Base-by-base conservation (phyloP, 2,113 vertebrate species). In the Panthera tigris region DNA sequence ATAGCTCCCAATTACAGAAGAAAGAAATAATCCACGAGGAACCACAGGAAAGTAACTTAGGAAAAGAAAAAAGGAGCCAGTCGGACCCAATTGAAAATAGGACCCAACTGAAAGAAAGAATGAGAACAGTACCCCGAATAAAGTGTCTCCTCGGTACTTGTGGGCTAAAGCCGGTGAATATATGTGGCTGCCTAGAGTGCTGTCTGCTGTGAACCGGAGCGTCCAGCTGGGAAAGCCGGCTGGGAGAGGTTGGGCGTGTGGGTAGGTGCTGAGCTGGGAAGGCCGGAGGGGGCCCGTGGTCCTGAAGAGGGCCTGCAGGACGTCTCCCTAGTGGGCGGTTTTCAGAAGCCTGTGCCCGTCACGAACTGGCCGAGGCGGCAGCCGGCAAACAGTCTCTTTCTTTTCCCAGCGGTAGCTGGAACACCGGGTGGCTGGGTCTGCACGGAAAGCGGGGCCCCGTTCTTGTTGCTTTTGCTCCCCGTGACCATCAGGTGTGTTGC, bases 151-250 rank as follows among this genome's bases (percentile, higher is more conserved):
- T 4, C 13, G 14, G 39, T 7, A 4, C 36, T 78, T 25, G 39
- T 14, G 50, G 71, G 9, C 6, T 19, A 36, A 7, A 14, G 31
- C 13, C 19, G 23, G 12, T 11, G 10, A 41, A 6, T 29, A 1
- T 3, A 11, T 1, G 27, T 8, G 0, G 0, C 69, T 5, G 1
- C 73, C 31, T 0, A 0, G 66, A 52, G 5, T 33, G 25, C 18
- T n/a, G 39, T 11, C 0, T 19, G 12, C 78, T 65, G 5, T 55
- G 36, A 27, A 14, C 4, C n/a, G 5, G 27, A 23, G 11, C 16
- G 5, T 31, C 73, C 36, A 11, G 23, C 7, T 16, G 25, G 12
- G 55, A 29, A 8, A 0, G 10, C 36, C 3, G 4, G 36, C 65
- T 18, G 11, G 45, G 80, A 63, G 33, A 19, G 15, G 66, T 3